Conservation (phyloP, 2,113 vertebrate species). For the Gymnorhina tibicen region DNA sequence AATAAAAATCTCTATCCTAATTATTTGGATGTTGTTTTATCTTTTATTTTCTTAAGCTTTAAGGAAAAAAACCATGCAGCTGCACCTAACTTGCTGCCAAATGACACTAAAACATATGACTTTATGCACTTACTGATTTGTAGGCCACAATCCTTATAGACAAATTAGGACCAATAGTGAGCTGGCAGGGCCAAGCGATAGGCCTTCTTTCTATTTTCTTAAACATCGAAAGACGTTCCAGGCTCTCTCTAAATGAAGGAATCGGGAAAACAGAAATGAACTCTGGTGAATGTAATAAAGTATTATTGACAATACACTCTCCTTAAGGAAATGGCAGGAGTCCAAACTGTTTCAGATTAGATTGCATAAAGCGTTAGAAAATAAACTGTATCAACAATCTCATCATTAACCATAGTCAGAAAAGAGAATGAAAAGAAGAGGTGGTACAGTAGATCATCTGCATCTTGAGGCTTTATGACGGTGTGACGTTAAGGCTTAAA, state of each 20-base stretch:
- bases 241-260: conserved; percentile 78
- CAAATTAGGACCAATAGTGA: conserved; percentile 89
- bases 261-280: neutral
- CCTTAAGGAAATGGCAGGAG: neutral
- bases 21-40: neutral
- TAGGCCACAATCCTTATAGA: conserved; percentile 90
- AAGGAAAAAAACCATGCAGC: neutral
- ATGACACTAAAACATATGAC: neutral
- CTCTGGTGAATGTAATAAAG: neutral
- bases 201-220: conserved; percentile 83
- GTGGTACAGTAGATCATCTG: neutral
- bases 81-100: neutral
- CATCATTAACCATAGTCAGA: neutral
- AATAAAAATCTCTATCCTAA: neutral
- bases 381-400: neutral
- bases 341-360: neutral
- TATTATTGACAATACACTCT: neutral
- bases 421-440: neutral
- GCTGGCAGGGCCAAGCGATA: conserved; percentile 83
- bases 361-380: neutral
- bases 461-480: neutral
- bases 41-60: neutral
- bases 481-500: neutral
- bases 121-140: conserved; percentile 84
- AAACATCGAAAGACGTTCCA: conserved; percentile 86